phyloP scores from a whole-genome alignment of 1,140 invertebrate species.

The Aphidius gifuensis region DNA sequence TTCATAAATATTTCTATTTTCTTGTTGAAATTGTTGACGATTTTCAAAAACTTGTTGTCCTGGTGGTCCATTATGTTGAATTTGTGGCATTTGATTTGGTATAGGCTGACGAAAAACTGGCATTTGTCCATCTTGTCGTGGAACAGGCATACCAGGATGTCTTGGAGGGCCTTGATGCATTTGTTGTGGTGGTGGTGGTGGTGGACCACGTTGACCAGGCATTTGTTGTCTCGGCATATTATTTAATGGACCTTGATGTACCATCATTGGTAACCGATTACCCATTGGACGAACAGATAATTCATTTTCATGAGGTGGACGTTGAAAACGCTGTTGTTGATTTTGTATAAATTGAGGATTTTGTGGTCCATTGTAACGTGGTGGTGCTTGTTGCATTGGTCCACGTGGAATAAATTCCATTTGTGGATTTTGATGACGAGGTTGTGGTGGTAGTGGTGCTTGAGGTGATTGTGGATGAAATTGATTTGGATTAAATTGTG shows the following conservation, averaged over 20 bases:
- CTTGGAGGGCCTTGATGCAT: conserved; percentile 32
- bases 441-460: conserved; percentile 25
- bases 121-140: conserved; percentile 21
- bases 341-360: conserved; percentile 34
- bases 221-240: conserved; percentile 27
- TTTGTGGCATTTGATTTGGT: conserved; percentile 29
- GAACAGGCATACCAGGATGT: conserved; percentile 24
- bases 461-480: conserved; percentile 21
- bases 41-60: conserved; percentile 40
- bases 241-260: conserved; percentile 5
- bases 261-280: conserved; percentile 16
- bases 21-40: conserved; percentile 37
- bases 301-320: conserved; percentile 9
- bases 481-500: conserved; percentile 26
- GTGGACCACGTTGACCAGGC: conserved; percentile 29
- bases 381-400: not conserved
- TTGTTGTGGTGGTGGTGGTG: conserved; percentile 32
- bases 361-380: conserved; percentile 35
- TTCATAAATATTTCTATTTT: conserved; percentile 36
- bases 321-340: conserved; percentile 22
- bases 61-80: conserved; percentile 31
- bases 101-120: conserved; percentile 23
- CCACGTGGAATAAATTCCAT: conserved; percentile 9
- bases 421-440: conserved; percentile 20
- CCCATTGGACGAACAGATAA: not conserved